These are phyloP conservation scores for Girardinus metallicus DNA, from an alignment of 2,797 vertebrate genomes.

Conservation along the genomic window DNA sequence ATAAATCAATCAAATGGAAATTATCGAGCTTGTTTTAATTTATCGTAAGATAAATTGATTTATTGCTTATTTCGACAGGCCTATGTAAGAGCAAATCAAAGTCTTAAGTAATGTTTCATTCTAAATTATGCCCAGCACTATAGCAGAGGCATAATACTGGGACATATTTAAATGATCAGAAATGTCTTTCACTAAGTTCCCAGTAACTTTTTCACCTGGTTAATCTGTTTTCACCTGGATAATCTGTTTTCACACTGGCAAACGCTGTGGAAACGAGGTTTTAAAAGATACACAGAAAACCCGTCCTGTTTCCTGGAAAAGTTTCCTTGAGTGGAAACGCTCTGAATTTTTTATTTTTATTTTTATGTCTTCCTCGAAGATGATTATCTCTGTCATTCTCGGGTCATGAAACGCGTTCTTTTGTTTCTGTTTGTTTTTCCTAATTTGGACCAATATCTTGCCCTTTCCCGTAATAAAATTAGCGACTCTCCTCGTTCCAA, in stretches of 20 bases:
- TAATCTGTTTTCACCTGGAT: background rate
- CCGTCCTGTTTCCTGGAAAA: background rate
- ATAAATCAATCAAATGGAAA: no score
- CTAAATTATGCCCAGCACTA: no score
- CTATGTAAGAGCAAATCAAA: no score
- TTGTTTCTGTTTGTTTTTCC: background rate
- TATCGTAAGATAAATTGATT: no score
- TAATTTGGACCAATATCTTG: background rate
- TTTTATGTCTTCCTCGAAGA: background rate
- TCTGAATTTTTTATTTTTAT: background rate
- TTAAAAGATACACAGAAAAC: background rate
- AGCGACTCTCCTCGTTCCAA: background rate
- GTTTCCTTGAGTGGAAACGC: background rate
- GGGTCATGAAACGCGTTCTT: background rate
- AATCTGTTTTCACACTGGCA: background rate
- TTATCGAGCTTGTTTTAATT: no score
- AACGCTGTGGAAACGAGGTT: background rate
- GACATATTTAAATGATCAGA: background rate
- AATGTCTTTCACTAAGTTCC: background rate
- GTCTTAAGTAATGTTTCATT: no score
- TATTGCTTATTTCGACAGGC: no score
- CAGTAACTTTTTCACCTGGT: background rate
- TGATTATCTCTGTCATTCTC: background rate
- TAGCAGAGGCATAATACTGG: background rate
- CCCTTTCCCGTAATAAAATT: background rate